A percentile compares a stretch with the other conserved stretches of the same genome.
Conservation (phyloP, 2,888 invertebrate species). For the Drosophila nr. perissopoda region DNA sequence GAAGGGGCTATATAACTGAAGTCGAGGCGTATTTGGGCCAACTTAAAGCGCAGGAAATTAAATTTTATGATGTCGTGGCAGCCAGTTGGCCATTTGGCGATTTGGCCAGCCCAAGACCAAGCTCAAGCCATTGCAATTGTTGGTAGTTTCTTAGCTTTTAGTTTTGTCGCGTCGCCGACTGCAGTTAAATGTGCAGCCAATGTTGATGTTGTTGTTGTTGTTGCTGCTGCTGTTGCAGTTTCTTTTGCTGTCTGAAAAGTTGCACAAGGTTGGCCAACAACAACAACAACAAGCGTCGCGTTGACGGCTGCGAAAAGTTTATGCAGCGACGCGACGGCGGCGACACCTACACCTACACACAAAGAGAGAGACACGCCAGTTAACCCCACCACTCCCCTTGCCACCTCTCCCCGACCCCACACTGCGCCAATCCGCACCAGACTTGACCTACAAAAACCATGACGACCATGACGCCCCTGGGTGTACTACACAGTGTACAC, state of each 20-base stretch:
- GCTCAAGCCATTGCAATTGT: conserved; percentile 60
- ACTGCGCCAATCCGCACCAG: conserved; percentile 49
- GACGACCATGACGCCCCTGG: conserved; percentile 58
- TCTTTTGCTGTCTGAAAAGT: conserved; percentile 78
- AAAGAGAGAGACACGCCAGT: conserved; percentile 12
- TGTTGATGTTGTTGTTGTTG: conserved; percentile 31
- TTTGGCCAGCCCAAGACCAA: conserved; percentile 51
- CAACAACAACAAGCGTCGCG: conserved; percentile 28
- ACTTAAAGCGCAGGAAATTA: conserved; percentile 79
- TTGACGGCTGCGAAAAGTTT: conserved; percentile 72
- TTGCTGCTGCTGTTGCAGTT: conserved; percentile 57
- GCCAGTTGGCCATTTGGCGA: conserved; percentile 74
- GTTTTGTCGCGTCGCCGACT: conserved; percentile 64
- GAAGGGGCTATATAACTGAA: conserved; percentile 21
- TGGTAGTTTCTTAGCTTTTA: conserved; percentile 31
- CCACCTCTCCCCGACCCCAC: background rate
- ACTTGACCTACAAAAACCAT: conserved; percentile 74
- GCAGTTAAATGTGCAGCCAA: conserved; percentile 73
- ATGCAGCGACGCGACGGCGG: conserved; percentile 60
- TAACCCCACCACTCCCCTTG: background rate
- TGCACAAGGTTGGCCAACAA: conserved; percentile 73
- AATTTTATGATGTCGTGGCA: conserved; percentile 78
- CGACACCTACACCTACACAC: conserved; percentile 70
- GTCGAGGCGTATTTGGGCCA: conserved; percentile 72
- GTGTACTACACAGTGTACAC: conserved; percentile 31